Percentiles rank a stretch among this genome's conserved stretches.
Conservation (phyloP, 2,888 invertebrate species). For the Nephrotoma appendiculata region DNA sequence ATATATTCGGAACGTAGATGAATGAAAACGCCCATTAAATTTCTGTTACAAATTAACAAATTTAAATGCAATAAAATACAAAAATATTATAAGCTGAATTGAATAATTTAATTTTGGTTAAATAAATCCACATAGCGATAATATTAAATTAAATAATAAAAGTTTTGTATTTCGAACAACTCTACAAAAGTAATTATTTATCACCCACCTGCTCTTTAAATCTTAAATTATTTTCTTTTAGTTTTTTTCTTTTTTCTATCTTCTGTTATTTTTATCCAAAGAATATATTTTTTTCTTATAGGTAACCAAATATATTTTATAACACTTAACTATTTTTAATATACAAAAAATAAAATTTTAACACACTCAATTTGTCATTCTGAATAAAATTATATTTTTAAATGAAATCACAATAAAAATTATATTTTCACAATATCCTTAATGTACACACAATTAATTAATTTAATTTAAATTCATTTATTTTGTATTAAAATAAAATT, state of each 20-base stretch:
- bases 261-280: background rate
- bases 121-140: background rate
- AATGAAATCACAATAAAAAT: background rate
- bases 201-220: background rate
- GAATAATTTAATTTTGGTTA: background rate
- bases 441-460: conserved; percentile 2
- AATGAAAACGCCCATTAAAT: background rate
- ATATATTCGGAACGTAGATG: background rate
- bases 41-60: background rate
- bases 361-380: background rate
- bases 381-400: background rate
- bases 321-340: background rate
- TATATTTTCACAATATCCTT: background rate
- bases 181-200: background rate
- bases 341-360: background rate
- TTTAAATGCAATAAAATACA: background rate
- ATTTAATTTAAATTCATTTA: background rate
- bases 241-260: background rate
- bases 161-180: background rate
- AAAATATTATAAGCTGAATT: background rate
- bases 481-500: background rate
- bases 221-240: background rate
- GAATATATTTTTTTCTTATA: background rate
- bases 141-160: background rate
- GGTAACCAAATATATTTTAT: background rate